Percentiles rank a stretch among this genome's conserved stretches.
Conservation (phyloP, 2,113 vertebrate genomes). For the Callorhinus ursinus region DNA sequence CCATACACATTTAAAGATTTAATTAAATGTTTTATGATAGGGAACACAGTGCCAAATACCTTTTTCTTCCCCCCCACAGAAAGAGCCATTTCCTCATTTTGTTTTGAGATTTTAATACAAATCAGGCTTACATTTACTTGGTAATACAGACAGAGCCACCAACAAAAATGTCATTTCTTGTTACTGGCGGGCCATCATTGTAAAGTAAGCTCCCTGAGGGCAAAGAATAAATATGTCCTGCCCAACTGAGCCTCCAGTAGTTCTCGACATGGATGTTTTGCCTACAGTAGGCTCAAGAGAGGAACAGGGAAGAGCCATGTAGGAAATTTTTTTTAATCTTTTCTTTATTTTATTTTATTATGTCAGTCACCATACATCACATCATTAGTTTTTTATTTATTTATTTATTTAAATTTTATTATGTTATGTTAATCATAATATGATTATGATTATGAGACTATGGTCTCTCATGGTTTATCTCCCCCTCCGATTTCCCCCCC, state of each 20-base stretch:
- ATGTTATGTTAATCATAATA: too few relatives aligned
- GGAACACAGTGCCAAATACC: slow-evolving; percentile 58
- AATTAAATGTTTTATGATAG: slow-evolving; percentile 73
- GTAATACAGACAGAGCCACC: not conserved
- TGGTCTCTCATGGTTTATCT: too few relatives aligned
- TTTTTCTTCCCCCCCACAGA: not conserved
- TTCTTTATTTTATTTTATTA: too few relatives aligned
- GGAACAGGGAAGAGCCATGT: accelerated
- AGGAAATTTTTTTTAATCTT: not conserved
- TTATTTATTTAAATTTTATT: too few relatives aligned
- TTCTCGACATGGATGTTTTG: not conserved
- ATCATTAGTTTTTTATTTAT: too few relatives aligned
- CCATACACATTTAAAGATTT: slow-evolving; percentile 65
- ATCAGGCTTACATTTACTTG: not conserved
- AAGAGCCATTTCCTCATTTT: slow-evolving; percentile 8
- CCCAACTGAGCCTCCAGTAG: too few relatives aligned
- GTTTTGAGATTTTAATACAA: slow-evolving; percentile 4
- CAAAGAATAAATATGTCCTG: not conserved
- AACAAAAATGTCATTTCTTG: not conserved
- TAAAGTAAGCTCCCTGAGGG: not conserved
- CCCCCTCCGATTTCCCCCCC: too few relatives aligned
- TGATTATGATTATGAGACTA: too few relatives aligned
- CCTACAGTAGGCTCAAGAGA: not conserved
- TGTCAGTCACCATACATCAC: too few relatives aligned
- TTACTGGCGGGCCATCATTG: not conserved